phyloP scores from a whole-genome alignment of 1,140 invertebrate genomes.

The Zaprionus lachaisei region DNA sequence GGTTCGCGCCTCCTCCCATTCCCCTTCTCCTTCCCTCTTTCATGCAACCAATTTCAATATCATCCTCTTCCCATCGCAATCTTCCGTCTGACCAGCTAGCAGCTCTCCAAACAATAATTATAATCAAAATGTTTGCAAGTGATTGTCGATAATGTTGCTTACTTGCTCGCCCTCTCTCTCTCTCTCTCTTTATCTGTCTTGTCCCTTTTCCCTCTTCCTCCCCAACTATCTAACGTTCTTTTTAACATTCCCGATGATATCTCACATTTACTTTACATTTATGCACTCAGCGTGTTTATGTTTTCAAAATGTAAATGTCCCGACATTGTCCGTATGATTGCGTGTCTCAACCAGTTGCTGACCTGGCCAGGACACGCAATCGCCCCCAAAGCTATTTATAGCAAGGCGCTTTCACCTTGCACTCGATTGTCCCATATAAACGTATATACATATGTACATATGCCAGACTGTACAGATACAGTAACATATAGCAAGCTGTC shows the following conservation, averaged over 20 bases:
- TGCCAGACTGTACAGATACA: constrained; percentile 21
- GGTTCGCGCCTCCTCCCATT: not conserved
- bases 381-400: constrained; percentile 42
- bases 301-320: constrained; percentile 65
- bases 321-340: constrained; percentile 52
- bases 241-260: not conserved
- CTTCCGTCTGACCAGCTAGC: not conserved
- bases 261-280: constrained; percentile 37
- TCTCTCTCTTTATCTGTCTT: too few species aligned
- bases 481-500: constrained; percentile 2
- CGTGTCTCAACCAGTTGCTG: constrained; percentile 63
- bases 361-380: constrained; percentile 65
- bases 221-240: not conserved
- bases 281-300: constrained; percentile 58
- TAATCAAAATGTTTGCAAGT: constrained; percentile 31
- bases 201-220: not conserved
- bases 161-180: not conserved
- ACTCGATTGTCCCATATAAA: constrained; percentile 59
- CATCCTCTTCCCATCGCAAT: not conserved
- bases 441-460: constrained; percentile 3
- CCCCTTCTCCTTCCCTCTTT: not conserved
- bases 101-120: constrained; percentile 10
- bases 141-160: constrained; percentile 57
- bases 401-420: constrained; percentile 50
- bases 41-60: not conserved